phyloP scores from a whole-genome alignment of 2,113 vertebrate species.

The Chaetodon auriga region DNA sequence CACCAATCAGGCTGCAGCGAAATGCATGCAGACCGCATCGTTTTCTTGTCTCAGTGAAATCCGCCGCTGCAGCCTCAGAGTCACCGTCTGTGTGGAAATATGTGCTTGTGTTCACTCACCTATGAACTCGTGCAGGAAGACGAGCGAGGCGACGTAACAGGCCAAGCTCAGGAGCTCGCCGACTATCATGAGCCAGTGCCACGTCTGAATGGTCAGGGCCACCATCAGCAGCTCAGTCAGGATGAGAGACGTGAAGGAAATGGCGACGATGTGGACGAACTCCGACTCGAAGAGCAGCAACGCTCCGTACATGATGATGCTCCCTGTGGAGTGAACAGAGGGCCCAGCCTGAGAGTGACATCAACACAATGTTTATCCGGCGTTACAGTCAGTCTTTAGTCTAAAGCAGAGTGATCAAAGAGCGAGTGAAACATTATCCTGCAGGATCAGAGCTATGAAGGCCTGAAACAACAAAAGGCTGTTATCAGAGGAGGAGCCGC shows the following conservation, averaged over 20 bases:
- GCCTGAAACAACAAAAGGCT: no score
- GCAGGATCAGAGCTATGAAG: background rate
- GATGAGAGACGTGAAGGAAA: conserved; percentile 97
- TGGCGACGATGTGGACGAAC: conserved; percentile 97
- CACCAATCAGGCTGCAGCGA: conserved; percentile 26
- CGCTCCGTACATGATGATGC: conserved; percentile 98
- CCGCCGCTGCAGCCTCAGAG: background rate
- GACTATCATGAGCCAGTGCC: conserved; percentile 99
- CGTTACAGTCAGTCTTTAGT: background rate
- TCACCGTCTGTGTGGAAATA: background rate
- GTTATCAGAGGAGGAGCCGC: no score
- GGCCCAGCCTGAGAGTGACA: background rate
- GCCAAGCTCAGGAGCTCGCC: conserved; percentile 95
- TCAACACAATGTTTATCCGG: background rate
- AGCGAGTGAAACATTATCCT: background rate
- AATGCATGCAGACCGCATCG: conserved; percentile 12
- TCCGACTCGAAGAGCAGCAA: conserved; percentile 97
- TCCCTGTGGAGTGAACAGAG: conserved; percentile 84
- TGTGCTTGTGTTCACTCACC: conserved; percentile 84
- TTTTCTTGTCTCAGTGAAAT: conserved; percentile 21
- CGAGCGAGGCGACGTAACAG: conserved; percentile 95
- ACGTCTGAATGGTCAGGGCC: conserved; percentile 95
- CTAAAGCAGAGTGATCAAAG: background rate
- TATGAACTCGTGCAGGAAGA: conserved; percentile 97
- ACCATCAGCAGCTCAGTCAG: conserved; percentile 99